Evolutionary conservation across 1,140 invertebrate species (phyloP), one percentile per base, ranked within the genome.

Genomic region (Colletes latitarsis): DNA sequence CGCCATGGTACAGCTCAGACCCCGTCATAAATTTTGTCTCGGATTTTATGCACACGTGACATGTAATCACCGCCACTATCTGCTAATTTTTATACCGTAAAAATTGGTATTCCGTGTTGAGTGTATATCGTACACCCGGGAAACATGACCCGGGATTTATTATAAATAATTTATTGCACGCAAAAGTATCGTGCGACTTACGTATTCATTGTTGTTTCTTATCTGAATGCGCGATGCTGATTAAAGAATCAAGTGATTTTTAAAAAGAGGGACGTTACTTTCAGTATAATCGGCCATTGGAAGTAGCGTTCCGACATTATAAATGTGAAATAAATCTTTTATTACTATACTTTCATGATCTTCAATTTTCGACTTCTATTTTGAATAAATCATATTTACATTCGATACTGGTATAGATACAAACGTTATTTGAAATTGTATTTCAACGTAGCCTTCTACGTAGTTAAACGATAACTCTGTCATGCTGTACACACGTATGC

Each of bases 111-210:
- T 15, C 43, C 57, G 30, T n/a, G 21, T 17, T 17, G n/a, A 52
- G 6, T 21, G 6, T 62, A 10, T 41, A 10, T n/a, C 43, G 43
- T 10, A 49, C n/a, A 3, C n/a, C 10, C 43, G 43, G 17, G n/a
- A 67, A 67, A 12, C 64, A 49, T 3, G 3, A 17, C 3, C 0
- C 6, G 14, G 19, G 17, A 19, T 62, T 77, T 58, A 21, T 3
- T 71, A 21, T 52, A 62, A 77, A 77, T 77, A 43, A 77, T 77
- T 77, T 71, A 77, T 77, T 17, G 14, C 60, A 66, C 21, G 62
- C 49, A 6, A 66, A 66, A 39, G 39, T 17, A 17, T 43, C 60
- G n/a, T 66, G 49, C 21, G 12, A 39, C 9, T 74, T n/a, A 41
- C 6, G 58, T 17, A 64, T 52, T 75, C 62, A 66, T 30, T 30